Base-by-base conservation (phyloP, 2,888 invertebrate species). In the Drosophila greeni region DNA sequence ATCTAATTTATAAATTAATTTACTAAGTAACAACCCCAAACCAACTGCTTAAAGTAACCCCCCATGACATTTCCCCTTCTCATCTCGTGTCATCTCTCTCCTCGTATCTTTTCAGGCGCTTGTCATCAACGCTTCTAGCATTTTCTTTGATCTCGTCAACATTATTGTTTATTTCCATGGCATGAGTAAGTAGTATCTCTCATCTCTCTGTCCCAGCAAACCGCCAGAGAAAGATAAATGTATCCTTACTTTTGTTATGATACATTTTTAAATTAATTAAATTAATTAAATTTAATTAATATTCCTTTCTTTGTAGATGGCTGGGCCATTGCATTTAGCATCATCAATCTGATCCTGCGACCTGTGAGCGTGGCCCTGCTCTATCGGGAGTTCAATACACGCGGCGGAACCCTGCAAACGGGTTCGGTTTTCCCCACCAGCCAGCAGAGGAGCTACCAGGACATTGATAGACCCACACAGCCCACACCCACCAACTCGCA, bases 381-480 rank as follows among this genome's bases (percentile, higher is more conserved):
- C 39, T 88, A 88, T 62, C 86, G 87, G 8, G 89, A 89, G 70
- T 86, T 89, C 43, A 87, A 82, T 56, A 80, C 87, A 16, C 87
- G 89, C 24, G 88, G 89, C 34, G 89, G 89, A 12, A 83, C 79
- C 34, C 60, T 87, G 31, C 86, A 82, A 53, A 72, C 85, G 8
- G 86, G 84, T 1, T 83, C 88, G 18, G 86, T 88, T 2, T 87
- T 88, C 56, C 88, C 89, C 11, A 86, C 86, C n/a, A 85, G 71
- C 18, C 86, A 87, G 64, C 89, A 88, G 73, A 79, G 89, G 40
- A 88, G 85, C 72, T 89, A 89, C 70, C 88, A 89, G 81, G 89
- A 89, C 66, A 89, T 89, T 37, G 89, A 89, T 72, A 84, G 88
- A 47, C 87, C 88, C 34, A 79, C 84, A 52, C 89, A 89, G 71